Evolutionary conservation across 2,888 invertebrate species (phyloP).

Genomic region (Leptopilina drosophilae): DNA sequence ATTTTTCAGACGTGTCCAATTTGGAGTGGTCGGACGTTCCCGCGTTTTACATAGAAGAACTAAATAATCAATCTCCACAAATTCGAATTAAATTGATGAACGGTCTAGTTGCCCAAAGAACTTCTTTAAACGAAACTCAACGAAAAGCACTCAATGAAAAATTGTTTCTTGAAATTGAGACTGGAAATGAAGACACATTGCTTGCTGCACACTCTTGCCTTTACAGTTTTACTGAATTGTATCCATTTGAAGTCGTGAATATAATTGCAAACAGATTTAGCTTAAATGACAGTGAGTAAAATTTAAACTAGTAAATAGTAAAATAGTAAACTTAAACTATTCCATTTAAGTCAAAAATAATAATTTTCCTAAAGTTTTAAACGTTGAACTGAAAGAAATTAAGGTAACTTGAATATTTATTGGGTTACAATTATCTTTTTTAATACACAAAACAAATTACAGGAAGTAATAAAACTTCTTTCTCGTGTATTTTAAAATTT

Average conservation of each 20-base stretch:
- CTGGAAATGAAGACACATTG: conserved; percentile 76
- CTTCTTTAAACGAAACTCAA: conserved; percentile 77
- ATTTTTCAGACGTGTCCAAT: conserved; percentile 67
- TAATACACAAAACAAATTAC: too few species aligned
- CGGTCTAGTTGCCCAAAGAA: conserved; percentile 78
- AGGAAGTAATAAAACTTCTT: too few species aligned
- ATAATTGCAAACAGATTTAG: conserved; percentile 77
- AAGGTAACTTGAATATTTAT: too few species aligned
- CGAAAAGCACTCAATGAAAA: conserved; percentile 79
- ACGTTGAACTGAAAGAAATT: too few species aligned
- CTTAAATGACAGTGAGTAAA: conserved; percentile 56
- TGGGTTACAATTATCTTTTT: too few species aligned
- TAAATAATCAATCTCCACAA: conserved; percentile 76
- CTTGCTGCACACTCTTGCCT: conserved; percentile 78
- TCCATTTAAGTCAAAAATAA: conserved; percentile 8
- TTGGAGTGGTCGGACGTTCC: conserved; percentile 71
- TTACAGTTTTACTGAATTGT: conserved; percentile 78
- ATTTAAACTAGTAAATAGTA: conserved; percentile 47
- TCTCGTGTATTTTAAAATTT: too few species aligned
- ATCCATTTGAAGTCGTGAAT: conserved; percentile 79
- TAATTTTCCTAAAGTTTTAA: neutral
- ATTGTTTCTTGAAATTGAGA: conserved; percentile 78
- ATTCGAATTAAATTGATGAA: conserved; percentile 79
- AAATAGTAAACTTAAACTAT: conserved; percentile 51
- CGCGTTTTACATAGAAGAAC: conserved; percentile 78